Evolutionary conservation across 2,797 vertebrate species (phyloP).

Genomic region (Protosalanx chinensis): DNA sequence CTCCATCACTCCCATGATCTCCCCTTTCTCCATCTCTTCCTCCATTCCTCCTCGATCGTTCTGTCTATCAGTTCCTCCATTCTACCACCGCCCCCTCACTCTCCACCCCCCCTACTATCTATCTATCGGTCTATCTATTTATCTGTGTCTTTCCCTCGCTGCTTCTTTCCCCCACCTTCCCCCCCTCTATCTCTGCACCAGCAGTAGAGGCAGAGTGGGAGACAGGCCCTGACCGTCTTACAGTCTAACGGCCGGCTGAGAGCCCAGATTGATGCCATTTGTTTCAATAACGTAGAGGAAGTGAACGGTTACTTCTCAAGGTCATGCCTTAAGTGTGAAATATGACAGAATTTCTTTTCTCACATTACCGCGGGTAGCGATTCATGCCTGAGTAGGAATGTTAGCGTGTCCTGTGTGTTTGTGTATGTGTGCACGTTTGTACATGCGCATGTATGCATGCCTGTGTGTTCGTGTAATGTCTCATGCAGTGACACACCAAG

Average conservation of each 20-base stretch:
- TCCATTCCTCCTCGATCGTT: no score
- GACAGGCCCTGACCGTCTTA: background rate
- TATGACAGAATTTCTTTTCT: constrained; percentile 33
- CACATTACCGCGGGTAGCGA: background rate
- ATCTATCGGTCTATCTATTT: no score
- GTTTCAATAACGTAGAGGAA: constrained; percentile 44
- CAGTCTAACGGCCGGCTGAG: background rate
- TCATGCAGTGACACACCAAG: constrained; percentile 6
- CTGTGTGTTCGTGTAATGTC: background rate
- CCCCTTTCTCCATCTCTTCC: background rate
- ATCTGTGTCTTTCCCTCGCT: background rate
- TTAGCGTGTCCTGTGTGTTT: background rate
- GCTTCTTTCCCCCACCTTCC: background rate
- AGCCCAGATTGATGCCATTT: constrained; percentile 34
- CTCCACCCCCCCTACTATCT: background rate
- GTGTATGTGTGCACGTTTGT: background rate
- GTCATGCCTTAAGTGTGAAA: constrained; percentile 52
- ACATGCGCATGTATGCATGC: background rate
- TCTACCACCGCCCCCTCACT: no score
- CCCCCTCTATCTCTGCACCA: background rate
- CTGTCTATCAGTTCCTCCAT: no score
- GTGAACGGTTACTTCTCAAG: constrained; percentile 51
- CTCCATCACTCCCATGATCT: no score
- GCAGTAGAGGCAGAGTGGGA: background rate
- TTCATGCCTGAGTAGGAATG: background rate